Base-by-base conservation (phyloP, 2,888 invertebrate genomes). In the Cephonodes hylas region DNA sequence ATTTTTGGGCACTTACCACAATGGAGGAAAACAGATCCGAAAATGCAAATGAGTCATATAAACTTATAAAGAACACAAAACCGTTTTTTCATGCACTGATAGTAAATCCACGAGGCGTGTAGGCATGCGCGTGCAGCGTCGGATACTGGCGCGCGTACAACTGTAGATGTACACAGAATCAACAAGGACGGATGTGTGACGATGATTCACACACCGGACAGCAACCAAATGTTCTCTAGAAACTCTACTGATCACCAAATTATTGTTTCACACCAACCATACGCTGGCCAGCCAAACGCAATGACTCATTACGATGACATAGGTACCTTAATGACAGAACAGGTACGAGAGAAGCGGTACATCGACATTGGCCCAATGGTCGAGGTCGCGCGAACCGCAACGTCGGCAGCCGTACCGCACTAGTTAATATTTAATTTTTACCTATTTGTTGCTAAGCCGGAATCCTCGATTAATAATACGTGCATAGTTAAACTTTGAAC, bases 81-180 rank as follows among this genome's bases (percentile, higher is more conserved):
- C 81, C 75, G 80, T 84, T 83, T 82, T 76, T 81, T 83, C 84
- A 86, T 81, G 85, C 88, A 87, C 89, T 85, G 83, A 83, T 85
- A 83, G 76, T 66, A 65, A 66, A 62, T 53, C 56, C 73, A 81
- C 74, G 76, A 83, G 72, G 82, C 84, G 85, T 86, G 84, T 83
- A 76, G 77, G 76, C 82, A 76, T 86, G 89, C 89, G 88, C 88
- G 79, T 76, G 84, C 83, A 89, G 72, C 77, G 82, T 65, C 70
- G 72, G 71, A 73, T 74, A 86, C 85, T 85, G 76, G 69, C 70
- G 69, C 63, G 62, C 65, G 63, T 62, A 64, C 46, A 62, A 64
- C 68, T 60, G 59, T 45, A 58, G 42, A 48, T 67, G 48, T 61
- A n/a, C n/a, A n/a, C n/a, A 59, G 66, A 69, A 76, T 75, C 77